Base-by-base conservation (phyloP, 2,888 invertebrate species). In the Himalopsyche kuldschensis region DNA sequence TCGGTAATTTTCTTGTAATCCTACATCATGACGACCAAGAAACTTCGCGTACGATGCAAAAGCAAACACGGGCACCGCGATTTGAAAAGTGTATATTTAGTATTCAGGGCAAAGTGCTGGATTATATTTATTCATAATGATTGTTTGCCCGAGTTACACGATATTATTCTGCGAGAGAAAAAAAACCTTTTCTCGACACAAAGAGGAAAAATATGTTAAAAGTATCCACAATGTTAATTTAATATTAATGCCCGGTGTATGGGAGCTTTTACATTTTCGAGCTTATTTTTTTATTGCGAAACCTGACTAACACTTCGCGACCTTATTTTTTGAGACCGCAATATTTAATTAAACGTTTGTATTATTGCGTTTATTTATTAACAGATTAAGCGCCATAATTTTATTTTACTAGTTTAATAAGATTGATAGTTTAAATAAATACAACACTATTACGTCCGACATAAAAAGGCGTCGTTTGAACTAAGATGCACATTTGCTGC, bases 241-340 rank as follows among this genome's bases (percentile, higher is more conserved):
- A 48, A 69, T 69, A 69, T 69, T 69, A 69, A 69, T 69, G 69
- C 69, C 69, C 69, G 69, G 69, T 27, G 69, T 69, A 69, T 69
- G 77, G 27, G 32, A 32, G 77, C 77, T 41, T 77, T 41, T 46
- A 77, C 20, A 41, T 77, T 41, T 76, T 32, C 46, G 46, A 77
- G 77, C 30, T 41, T 47, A 78, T 78, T 78, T 78, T 47, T 78
- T 78, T 78, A 78, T 78, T 24, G 11, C 69, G 69, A 27, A 69
- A 69, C 15, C 69, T 69, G 69, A 69, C 69, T 69, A 27, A 69
- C 69, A 69, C 20, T 69, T 11, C 24, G 10, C 27, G 69, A 69
- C 20, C 24, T 27, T 30, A 69, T 69, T 69, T 69, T 27, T 24
- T 3, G 41, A 41, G 41, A 41, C 41, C 41, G 6, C 11, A 41